Conservation (phyloP, 2,113 vertebrate genomes). For the Spheniscus mendiculus region DNA sequence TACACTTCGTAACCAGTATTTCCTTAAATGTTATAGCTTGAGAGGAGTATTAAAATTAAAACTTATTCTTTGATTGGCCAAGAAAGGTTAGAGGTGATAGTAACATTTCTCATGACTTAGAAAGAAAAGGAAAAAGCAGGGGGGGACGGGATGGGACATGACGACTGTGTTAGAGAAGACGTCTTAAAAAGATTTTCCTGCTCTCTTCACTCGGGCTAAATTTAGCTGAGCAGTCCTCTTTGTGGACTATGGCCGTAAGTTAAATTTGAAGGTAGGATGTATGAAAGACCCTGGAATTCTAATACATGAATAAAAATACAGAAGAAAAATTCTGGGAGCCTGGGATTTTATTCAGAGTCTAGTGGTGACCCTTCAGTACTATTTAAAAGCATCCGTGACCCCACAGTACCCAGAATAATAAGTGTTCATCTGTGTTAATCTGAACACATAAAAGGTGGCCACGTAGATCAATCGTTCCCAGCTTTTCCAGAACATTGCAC, state of each 20-base stretch:
- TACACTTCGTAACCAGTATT: neutral
- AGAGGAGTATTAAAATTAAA: neutral
- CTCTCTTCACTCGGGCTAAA: neutral
- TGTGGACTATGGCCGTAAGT: neutral
- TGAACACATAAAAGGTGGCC: constrained; percentile 1
- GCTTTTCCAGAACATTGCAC: neutral
- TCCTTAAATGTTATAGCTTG: neutral
- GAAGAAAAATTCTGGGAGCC: neutral
- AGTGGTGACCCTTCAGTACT: neutral
- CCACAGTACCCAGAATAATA: neutral
- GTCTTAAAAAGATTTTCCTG: neutral
- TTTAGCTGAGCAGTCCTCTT: constrained; percentile 6
- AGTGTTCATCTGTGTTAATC: neutral
- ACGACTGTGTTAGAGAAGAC: neutral
- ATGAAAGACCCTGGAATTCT: neutral
- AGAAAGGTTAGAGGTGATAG: neutral
- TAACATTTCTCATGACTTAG: neutral
- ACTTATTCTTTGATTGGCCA: neutral
- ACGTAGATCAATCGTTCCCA: neutral
- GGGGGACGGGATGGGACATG: neutral
- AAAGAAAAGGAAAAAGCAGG: neutral
- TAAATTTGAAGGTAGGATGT: neutral
- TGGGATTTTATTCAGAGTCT: neutral
- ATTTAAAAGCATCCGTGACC: neutral
- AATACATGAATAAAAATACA: neutral